A percentile compares a stretch with the other conserved stretches of the same genome.
phyloP scores from a whole-genome alignment of 30 jellyfish, hydroid and myxozoan genomes.

The Turritopsis rubra region DNA sequence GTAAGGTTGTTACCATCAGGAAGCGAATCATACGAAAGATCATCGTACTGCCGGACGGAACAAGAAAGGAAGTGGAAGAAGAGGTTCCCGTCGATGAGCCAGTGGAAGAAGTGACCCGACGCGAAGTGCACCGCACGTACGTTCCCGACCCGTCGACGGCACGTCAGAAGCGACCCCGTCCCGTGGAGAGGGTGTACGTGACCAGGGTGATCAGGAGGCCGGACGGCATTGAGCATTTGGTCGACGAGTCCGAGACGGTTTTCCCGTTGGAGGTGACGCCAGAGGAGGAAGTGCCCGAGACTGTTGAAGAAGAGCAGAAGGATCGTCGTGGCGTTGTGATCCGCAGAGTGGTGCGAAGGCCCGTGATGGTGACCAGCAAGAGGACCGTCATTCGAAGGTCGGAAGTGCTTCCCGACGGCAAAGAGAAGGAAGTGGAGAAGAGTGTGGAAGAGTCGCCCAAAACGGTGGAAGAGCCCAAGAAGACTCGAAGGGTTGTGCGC shows the following conservation, averaged over 20 bases:
- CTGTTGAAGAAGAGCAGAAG: constrained; percentile 21
- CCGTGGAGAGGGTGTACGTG: constrained; percentile 62
- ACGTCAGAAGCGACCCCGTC: constrained; percentile 38
- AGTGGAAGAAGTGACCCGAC: constrained; percentile 32
- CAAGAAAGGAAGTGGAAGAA: constrained; percentile 55
- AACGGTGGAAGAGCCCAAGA: constrained; percentile 34
- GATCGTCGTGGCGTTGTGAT: constrained; percentile 17
- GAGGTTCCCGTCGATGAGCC: constrained; percentile 56
- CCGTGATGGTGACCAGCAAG: constrained; percentile 47
- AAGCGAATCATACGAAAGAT: constrained; percentile 45
- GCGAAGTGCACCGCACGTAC: constrained; percentile 4
- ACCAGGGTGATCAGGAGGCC: constrained; percentile 64
- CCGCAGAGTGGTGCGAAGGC: constrained; percentile 44
- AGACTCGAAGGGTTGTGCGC: constrained; percentile 27
- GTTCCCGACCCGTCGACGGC: constrained; percentile 4
- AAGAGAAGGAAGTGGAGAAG: constrained; percentile 46
- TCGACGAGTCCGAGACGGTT: constrained; percentile 71
- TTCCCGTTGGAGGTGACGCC: constrained; percentile 48
- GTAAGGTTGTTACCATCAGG: constrained; percentile 40
- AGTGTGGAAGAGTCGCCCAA: constrained; percentile 39
- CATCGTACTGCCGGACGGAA: constrained; percentile 53
- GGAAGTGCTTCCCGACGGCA: constrained; percentile 67
- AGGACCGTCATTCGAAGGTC: constrained; percentile 39
- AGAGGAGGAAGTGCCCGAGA: constrained; percentile 41
- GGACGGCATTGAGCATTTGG: constrained; percentile 57